Conservation (phyloP, 2,888 invertebrate species). For the Entomobrya proxima region DNA sequence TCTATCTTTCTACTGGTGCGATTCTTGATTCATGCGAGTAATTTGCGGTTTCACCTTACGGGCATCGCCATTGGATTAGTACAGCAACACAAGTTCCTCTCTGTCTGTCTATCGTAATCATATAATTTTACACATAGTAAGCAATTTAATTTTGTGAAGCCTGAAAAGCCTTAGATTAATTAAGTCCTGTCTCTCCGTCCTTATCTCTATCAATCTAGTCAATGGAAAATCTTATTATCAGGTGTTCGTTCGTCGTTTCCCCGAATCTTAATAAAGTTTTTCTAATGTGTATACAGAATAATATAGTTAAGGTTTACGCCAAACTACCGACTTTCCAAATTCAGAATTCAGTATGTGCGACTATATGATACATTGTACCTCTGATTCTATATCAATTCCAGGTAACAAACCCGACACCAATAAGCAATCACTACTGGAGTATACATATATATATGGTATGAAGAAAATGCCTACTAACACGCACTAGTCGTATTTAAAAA, state of each 20-base stretch:
- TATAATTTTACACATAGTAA: slow-evolving; percentile 9
- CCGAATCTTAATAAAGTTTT: background rate
- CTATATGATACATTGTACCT: too few relatives aligned
- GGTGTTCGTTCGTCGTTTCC: too few relatives aligned
- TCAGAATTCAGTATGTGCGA: too few relatives aligned
- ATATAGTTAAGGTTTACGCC: background rate
- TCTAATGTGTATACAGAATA: background rate
- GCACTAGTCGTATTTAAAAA: too few relatives aligned
- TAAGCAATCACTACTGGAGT: too few relatives aligned
- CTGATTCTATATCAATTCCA: too few relatives aligned
- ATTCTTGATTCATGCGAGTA: background rate
- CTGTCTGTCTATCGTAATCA: background rate
- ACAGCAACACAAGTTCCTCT: background rate
- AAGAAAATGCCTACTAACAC: too few relatives aligned
- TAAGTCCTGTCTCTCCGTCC: background rate
- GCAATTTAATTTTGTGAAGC: background rate
- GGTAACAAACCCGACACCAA: too few relatives aligned
- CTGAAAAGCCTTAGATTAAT: background rate
- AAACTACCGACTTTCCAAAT: too few relatives aligned
- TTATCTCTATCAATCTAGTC: background rate
- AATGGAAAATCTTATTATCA: too few relatives aligned
- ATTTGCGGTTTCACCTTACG: slow-evolving; percentile 10
- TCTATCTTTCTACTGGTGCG: background rate
- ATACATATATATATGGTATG: too few relatives aligned
- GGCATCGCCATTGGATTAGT: background rate